Base-by-base conservation (phyloP, 2,888 invertebrate genomes). In the Leucophenga maculata region DNA sequence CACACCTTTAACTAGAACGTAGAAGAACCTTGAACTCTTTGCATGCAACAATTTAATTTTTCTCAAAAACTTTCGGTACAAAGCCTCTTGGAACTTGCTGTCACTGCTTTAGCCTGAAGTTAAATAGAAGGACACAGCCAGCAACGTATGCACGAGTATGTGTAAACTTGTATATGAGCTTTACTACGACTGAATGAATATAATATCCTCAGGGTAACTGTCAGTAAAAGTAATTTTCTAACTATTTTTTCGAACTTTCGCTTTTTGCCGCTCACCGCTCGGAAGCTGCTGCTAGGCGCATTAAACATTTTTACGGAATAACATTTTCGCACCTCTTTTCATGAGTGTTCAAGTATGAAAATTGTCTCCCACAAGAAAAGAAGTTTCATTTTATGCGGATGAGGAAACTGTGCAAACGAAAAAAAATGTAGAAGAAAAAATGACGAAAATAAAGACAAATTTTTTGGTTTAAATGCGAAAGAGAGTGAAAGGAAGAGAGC, bases 211-310 rank as follows among this genome's bases (percentile, higher is more conserved):
- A 9, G 80, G 78, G 80, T 76, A 77, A 69, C 72, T 73, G 67
- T 70, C 73, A 82, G 83, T 80, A 74, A 83, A 80, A 83, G 74
- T 80, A 82, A 76, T 81, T 83, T 77, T 77, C 67, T 74, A 76
- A 75, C 82, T 75, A 70, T 70, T 74, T 68, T 62, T 59, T 48
- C 18, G 64, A 31, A n/a, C 6, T 26, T 60, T 62, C 50, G 22
- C 32, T 39, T 65, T 39, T 57, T 46, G 59, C n/a, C 32, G 18
- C 59, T 31, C 16, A 6, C 8, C n/a, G 50, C 18, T 11, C 50
- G 50, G 50, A 50, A 50, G n/a, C 13, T 22, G n/a, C 13, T 22
- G 26, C 8, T 13, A 20, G 26, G 2, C 20, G 32, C 59, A 59
- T 59, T 59, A 59, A 59, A 31, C 16, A 32, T 60, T 39, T 60